These are phyloP conservation scores for Tenthredo scrophulariae DNA, from an alignment of 2,888 invertebrate genomes.

Conservation along the genomic window DNA sequence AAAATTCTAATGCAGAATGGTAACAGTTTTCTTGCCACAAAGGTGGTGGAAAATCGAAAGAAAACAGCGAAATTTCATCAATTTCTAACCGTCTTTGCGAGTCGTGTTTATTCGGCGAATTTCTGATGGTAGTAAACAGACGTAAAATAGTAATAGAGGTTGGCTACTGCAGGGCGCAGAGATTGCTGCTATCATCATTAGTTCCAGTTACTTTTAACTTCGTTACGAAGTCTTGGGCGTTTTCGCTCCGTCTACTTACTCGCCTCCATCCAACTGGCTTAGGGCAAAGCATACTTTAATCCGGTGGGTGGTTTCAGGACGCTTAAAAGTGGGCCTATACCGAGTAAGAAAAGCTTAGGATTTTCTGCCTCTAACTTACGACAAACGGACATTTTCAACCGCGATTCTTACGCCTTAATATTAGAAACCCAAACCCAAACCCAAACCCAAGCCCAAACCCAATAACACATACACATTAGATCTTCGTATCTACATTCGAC, in stretches of 20 bases:
- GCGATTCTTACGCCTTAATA: background rate
- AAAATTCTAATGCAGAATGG: too few species aligned
- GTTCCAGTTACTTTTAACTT: conserved; percentile 67
- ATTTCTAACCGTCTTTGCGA: background rate
- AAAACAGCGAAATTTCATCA: background rate
- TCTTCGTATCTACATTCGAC: background rate
- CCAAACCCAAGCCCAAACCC: too few species aligned
- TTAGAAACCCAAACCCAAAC: background rate
- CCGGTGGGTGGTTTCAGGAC: background rate
- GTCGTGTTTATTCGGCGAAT: background rate
- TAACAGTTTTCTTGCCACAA: too few species aligned
- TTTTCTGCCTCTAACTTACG: background rate
- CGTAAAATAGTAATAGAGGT: conserved; percentile 9
- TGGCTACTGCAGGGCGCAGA: conserved; percentile 25
- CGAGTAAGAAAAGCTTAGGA: background rate
- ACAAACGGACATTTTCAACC: background rate
- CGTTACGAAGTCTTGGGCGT: conserved; percentile 59
- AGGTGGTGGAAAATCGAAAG: background rate
- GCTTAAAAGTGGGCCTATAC: conserved; percentile 35
- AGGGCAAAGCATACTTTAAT: conserved; percentile 41
- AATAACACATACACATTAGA: background rate
- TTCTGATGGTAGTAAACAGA: conserved; percentile 14
- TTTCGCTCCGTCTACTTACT: conserved; percentile 11
- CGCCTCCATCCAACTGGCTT: conserved; percentile 30
- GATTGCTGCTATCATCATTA: conserved; percentile 65